Percentiles rank a stretch among this genome's conserved stretches.
These are phyloP conservation scores for Leptinotarsa undecemlineata DNA, from an alignment of 1,140 invertebrate genomes.

Conservation along the genomic window DNA sequence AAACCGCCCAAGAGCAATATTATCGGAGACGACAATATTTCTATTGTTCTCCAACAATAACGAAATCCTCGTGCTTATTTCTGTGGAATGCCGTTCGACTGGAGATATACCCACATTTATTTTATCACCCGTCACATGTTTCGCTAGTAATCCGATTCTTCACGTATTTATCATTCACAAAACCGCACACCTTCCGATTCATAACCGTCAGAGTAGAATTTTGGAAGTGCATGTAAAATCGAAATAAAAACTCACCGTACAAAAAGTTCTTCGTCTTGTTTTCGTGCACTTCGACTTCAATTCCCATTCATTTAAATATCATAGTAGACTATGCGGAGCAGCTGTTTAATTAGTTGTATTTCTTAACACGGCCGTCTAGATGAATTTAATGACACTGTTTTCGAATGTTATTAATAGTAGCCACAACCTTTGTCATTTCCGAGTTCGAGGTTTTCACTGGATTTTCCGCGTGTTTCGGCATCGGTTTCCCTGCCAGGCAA, in stretches of 20 bases:
- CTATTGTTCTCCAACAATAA: too few species aligned
- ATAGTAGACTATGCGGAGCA: not conserved
- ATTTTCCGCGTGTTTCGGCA: not conserved
- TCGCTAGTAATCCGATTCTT: not conserved
- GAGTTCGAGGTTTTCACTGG: not conserved
- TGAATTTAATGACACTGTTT: not conserved
- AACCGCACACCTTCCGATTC: not conserved
- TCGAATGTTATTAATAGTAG: not conserved
- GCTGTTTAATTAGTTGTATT: not conserved
- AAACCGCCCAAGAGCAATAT: too few species aligned
- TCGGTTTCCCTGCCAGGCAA: not conserved
- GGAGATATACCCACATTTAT: not conserved
- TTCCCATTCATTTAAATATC: constrained; percentile 1
- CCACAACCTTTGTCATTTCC: not conserved
- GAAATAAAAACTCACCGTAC: not conserved
- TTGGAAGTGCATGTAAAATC: not conserved
- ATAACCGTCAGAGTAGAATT: not conserved
- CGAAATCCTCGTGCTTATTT: too few species aligned
- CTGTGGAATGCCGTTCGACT: too few species aligned
- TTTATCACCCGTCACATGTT: not conserved
- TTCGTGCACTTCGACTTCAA: not conserved
- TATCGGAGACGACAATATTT: too few species aligned
- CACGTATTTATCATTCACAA: constrained; percentile 1
- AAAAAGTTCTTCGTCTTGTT: not conserved
- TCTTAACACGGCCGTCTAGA: not conserved